Evolutionary conservation across 1,140 invertebrate species (phyloP), one percentile per base, ranked within the genome.

Genomic region (Pectinophora gossypiella): DNA sequence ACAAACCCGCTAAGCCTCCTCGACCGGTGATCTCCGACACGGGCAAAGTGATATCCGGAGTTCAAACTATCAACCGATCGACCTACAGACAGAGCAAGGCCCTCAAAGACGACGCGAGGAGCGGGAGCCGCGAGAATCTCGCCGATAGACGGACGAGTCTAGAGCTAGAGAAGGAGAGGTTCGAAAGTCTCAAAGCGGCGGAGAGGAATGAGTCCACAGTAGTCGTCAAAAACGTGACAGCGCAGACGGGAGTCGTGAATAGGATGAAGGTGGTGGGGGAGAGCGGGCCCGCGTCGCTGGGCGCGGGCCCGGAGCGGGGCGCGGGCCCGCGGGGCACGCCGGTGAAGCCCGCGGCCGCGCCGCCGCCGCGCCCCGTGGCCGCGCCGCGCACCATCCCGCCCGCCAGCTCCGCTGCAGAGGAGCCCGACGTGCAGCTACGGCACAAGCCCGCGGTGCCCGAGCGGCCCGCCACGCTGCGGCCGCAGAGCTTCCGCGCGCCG

Each of bases 401-500:
- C 2, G 38, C 13, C 1, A 1, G 6, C 21, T 20, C 62, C 9
- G 57, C 51, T 13, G 47, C 32, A 2, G 76, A 75, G 22, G 59
- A 46, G 19, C 56, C 19, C 18, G 79, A 87, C 16, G 78, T 88
- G 22, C 67, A 72, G 51, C 59, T 87, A 42, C 70, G 87, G 9
- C 81, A 87, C 68, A 94, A 94, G 78, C 93, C 93, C 4, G 91
- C 91, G 2, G 90, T 94, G 42, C 93, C 93, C 10, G 92, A 93
- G 66, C 87, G 93, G 48, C 93, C 93, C 3, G 90, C 91, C n/a
- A 90, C 90, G 21, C 79, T 94, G 27, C 88, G 92, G 51, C 91
- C 91, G 13, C 88, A 89, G 2, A 90, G 90, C 72, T 89, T 92
- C 59, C 77, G 84, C 46, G 76, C 54, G 7, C 61, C 70, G 19